Evolutionary conservation across 2,113 vertebrate species (phyloP).

Genomic region (human): GRCh38 chr2:44292501-44293000

Average conservation of each 20-base stretch:
- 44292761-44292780: too few species aligned
- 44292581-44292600: background rate
- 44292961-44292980: background rate
- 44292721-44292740: background rate
- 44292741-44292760: background rate
- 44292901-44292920: background rate
- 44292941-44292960: background rate
- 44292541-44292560: background rate
- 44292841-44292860: background rate
- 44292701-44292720: background rate
- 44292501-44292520: background rate
- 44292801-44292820: background rate
- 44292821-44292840: background rate
- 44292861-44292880: background rate
- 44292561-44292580: background rate
- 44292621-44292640: background rate
- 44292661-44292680: background rate
- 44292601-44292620: background rate
- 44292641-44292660: background rate
- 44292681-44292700: background rate
- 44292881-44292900: background rate
- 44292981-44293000: background rate
- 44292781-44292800: background rate
- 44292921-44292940: background rate
- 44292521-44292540: background rate